Evolutionary conservation across 1,140 invertebrate species (phyloP).

Genomic region (Orchesella cincta): DNA sequence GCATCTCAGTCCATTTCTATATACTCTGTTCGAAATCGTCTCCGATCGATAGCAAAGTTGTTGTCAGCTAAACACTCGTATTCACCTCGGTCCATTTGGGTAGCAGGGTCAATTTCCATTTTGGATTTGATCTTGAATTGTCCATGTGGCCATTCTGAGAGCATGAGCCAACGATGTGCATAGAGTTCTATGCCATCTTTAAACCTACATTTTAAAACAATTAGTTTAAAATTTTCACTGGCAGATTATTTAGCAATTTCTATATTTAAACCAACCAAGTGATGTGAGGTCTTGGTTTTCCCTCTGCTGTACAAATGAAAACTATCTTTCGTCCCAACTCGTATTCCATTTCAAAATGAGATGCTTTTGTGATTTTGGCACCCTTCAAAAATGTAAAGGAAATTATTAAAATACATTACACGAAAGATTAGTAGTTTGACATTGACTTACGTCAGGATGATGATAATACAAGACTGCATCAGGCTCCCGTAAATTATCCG

Average conservation of each 20-base stretch:
- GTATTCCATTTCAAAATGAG: slow-evolving; percentile 66
- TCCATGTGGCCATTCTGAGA: slow-evolving; percentile 61
- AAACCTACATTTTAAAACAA: slow-evolving; percentile 55
- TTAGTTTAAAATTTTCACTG: neutral
- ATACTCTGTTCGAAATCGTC: slow-evolving; percentile 72
- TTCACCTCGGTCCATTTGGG: slow-evolving; percentile 85
- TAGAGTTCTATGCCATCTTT: slow-evolving; percentile 65
- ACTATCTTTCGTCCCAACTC: slow-evolving; percentile 64
- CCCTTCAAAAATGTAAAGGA: slow-evolving; percentile 55
- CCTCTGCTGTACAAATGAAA: slow-evolving; percentile 63
- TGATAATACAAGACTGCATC: slow-evolving; percentile 72
- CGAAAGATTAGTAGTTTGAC: no score
- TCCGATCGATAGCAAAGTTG: slow-evolving; percentile 71
- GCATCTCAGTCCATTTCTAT: slow-evolving; percentile 56
- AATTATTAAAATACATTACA: no score
- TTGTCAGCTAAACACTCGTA: slow-evolving; percentile 83
- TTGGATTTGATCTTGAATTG: slow-evolving; percentile 61
- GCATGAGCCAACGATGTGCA: slow-evolving; percentile 65
- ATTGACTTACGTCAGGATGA: slow-evolving; percentile 80
- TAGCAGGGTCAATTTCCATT: slow-evolving; percentile 64
- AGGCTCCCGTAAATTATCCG: neutral
- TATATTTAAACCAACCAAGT: slow-evolving; percentile 59
- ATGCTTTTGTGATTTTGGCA: slow-evolving; percentile 62
- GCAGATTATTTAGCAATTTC: neutral
- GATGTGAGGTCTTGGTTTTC: slow-evolving; percentile 61